phyloP scores from a whole-genome alignment of 2,113 vertebrate species.

The Myotis brandtii region DNA sequence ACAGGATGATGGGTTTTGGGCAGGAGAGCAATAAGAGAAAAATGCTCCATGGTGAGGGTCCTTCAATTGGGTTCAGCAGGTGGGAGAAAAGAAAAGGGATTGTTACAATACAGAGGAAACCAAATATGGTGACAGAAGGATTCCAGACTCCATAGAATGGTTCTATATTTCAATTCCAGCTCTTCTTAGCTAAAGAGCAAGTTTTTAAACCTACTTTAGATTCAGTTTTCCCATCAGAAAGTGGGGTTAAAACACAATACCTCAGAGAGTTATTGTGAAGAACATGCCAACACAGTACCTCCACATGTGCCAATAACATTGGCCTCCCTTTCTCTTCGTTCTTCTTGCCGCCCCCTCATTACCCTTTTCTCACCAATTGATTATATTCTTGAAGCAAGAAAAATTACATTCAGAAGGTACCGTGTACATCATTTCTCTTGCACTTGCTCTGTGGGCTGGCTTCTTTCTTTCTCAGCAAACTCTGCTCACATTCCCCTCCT shows the following conservation, averaged over 20 bases:
- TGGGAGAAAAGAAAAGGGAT: background rate
- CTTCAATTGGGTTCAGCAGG: background rate
- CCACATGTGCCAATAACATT: background rate
- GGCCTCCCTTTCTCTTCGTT: background rate
- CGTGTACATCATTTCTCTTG: background rate
- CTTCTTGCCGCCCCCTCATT: background rate
- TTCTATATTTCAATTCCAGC: background rate
- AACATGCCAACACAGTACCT: background rate
- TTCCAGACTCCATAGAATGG: background rate
- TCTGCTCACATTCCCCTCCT: no score
- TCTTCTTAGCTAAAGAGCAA: background rate
- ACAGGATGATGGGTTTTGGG: conserved; percentile 2
- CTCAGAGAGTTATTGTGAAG: background rate
- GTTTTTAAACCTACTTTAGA: background rate
- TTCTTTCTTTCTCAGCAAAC: background rate
- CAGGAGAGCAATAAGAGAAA: background rate
- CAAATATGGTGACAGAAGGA: background rate
- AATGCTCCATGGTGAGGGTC: background rate
- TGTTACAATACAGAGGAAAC: background rate
- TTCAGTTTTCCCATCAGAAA: background rate
- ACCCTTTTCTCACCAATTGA: background rate
- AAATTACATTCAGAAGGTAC: background rate
- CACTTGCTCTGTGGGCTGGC: background rate
- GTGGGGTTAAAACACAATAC: background rate
- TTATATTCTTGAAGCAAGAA: background rate